phyloP scores from a whole-genome alignment of 2,888 invertebrate species.

The Torymus texanus region DNA sequence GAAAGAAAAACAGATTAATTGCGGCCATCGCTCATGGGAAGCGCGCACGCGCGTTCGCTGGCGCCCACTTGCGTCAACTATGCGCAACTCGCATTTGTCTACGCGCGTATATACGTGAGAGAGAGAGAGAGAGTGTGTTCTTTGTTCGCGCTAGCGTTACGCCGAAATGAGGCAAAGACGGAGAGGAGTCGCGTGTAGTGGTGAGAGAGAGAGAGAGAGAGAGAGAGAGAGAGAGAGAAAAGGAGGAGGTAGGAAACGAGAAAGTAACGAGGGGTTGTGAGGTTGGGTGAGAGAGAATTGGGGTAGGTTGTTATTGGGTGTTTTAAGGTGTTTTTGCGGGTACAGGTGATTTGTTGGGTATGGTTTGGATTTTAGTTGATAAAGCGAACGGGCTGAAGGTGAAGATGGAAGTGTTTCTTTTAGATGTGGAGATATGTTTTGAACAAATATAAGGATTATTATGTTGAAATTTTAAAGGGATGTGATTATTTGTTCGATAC shows the following conservation, averaged over 20 bases:
- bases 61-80: slow-evolving; percentile 52
- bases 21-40: slow-evolving; percentile 53
- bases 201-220: slow-evolving; percentile 11
- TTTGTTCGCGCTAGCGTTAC: slow-evolving; percentile 6
- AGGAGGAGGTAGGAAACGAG: slow-evolving; percentile 19
- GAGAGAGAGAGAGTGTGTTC: slow-evolving; percentile 9
- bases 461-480: too few relatives aligned
- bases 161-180: slow-evolving; percentile 23
- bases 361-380: too few relatives aligned
- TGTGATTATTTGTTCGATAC: too few relatives aligned
- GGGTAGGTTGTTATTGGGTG: background rate
- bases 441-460: too few relatives aligned
- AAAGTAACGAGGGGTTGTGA: slow-evolving; percentile 6
- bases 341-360: too few relatives aligned
- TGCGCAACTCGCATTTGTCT: slow-evolving; percentile 58
- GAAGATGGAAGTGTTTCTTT: too few relatives aligned
- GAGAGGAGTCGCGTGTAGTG: slow-evolving; percentile 1
- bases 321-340: background rate
- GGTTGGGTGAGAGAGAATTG: slow-evolving; percentile 2
- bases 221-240: background rate
- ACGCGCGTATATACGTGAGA: slow-evolving; percentile 11
- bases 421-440: too few relatives aligned
- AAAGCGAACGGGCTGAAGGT: too few relatives aligned
- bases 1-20: slow-evolving; percentile 57
- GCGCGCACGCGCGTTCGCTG: slow-evolving; percentile 10